phyloP scores from a whole-genome alignment of 2,797 vertebrate species.

The Sebastes oblongus region DNA sequence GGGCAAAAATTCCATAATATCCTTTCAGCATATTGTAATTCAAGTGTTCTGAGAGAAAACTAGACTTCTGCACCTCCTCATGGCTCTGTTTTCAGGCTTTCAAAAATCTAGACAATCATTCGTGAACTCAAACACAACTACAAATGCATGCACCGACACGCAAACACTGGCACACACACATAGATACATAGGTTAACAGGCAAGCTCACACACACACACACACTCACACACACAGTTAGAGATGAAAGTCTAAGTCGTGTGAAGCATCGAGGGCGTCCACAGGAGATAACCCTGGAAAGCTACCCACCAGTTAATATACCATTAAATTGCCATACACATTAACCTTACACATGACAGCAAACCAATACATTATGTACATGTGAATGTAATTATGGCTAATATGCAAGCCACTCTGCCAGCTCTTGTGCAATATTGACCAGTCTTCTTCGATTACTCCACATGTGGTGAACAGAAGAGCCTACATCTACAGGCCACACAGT shows the following conservation, averaged over 20 bases:
- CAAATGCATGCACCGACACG: neutral
- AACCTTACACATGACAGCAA: conserved; percentile 76
- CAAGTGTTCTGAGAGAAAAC: too few species aligned
- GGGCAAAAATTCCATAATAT: too few species aligned
- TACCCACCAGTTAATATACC: conserved; percentile 70
- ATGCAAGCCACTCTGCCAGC: conserved; percentile 66
- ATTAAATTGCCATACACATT: conserved; percentile 72
- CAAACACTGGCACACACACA: neutral
- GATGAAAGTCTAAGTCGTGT: conserved; percentile 35
- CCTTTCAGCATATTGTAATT: too few species aligned
- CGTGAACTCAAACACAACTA: neutral
- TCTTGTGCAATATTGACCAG: conserved; percentile 75
- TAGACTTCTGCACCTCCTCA: too few species aligned
- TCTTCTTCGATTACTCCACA: conserved; percentile 58
- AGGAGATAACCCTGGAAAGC: conserved; percentile 56
- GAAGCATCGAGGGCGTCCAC: conserved; percentile 15
- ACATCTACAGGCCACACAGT: conserved; percentile 14
- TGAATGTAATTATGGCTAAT: conserved; percentile 77
- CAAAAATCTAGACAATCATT: too few species aligned
- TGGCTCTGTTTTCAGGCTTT: too few species aligned
- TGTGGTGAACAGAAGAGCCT: conserved; percentile 26
- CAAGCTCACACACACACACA: neutral
- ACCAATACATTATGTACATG: conserved; percentile 72
- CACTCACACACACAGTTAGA: neutral
- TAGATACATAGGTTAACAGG: neutral